phyloP scores from a whole-genome alignment of 2,888 invertebrate species.

The Empis livida region DNA sequence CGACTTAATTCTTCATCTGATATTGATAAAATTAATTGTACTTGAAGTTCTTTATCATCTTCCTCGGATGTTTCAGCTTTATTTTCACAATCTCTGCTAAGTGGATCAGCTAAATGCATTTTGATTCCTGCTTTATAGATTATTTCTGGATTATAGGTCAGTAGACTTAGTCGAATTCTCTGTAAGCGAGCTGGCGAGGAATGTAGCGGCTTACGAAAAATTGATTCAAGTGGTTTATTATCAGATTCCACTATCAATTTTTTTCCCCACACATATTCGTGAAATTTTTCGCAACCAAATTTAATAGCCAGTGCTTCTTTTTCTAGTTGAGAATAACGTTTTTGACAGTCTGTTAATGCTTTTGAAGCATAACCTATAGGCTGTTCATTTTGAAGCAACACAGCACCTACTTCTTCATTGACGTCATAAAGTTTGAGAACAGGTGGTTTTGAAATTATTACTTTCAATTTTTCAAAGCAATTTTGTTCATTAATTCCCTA shows the following conservation, averaged over 20 bases:
- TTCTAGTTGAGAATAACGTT: neutral
- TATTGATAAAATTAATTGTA: conserved; percentile 2
- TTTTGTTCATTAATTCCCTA: neutral
- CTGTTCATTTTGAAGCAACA: neutral
- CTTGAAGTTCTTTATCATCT: conserved; percentile 3
- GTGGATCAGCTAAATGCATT: conserved; percentile 4
- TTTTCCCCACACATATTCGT: conserved; percentile 4
- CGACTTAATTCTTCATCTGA: conserved; percentile 1
- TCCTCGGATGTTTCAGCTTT: neutral
- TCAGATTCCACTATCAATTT: conserved; percentile 5
- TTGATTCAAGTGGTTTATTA: conserved; percentile 2
- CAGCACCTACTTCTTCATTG: neutral
- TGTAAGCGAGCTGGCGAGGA: conserved; percentile 4
- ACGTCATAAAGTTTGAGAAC: too few species aligned
- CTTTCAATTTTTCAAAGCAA: neutral
- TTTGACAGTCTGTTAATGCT: neutral
- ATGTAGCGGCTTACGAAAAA: conserved; percentile 4
- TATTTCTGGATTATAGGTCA: conserved; percentile 4
- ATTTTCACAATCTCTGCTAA: conserved; percentile 4
- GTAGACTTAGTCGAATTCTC: conserved; percentile 3
- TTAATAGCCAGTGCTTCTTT: conserved; percentile 5
- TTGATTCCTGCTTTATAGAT: neutral
- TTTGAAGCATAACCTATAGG: neutral
- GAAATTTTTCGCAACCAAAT: conserved; percentile 5
- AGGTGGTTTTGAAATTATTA: neutral